Conservation (phyloP, 1,140 invertebrate genomes). For the Latrodectus geometricus region DNA sequence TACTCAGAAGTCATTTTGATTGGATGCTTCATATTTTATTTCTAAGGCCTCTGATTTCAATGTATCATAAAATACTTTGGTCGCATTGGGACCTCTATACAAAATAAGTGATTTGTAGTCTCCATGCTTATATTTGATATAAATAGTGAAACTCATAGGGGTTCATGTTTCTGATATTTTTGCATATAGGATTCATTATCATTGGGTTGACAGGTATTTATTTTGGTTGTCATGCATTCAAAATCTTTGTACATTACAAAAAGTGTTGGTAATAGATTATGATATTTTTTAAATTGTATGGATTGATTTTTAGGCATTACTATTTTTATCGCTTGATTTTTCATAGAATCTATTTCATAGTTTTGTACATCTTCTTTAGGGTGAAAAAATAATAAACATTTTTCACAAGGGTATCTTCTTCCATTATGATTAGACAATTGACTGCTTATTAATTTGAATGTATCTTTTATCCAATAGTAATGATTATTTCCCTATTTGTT, state of each 20-base stretch:
- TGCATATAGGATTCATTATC: too few species aligned
- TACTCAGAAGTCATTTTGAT: background rate
- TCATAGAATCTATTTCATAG: background rate
- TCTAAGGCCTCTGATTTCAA: background rate
- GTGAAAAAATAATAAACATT: slow-evolving; percentile 6
- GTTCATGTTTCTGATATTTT: too few species aligned
- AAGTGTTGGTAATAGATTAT: slow-evolving; percentile 22
- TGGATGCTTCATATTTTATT: background rate
- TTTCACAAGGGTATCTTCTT: background rate
- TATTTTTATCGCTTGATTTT: background rate
- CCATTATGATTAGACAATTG: background rate
- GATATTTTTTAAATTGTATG: background rate
- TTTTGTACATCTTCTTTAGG: background rate
- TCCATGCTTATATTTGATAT: too few species aligned
- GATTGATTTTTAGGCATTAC: slow-evolving; percentile 10
- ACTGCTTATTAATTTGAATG: background rate
- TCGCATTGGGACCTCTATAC: slow-evolving; percentile 5
- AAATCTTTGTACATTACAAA: slow-evolving; percentile 32
- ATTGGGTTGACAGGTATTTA: too few species aligned
- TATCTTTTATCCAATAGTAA: slow-evolving; percentile 23
- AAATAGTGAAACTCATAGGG: too few species aligned
- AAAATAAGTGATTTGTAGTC: too few species aligned
- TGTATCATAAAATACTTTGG: background rate
- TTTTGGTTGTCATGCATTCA: too few species aligned
- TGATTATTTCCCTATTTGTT: slow-evolving; percentile 8